phyloP scores from a whole-genome alignment of 2,888 invertebrate species.

The Tachina fera region DNA sequence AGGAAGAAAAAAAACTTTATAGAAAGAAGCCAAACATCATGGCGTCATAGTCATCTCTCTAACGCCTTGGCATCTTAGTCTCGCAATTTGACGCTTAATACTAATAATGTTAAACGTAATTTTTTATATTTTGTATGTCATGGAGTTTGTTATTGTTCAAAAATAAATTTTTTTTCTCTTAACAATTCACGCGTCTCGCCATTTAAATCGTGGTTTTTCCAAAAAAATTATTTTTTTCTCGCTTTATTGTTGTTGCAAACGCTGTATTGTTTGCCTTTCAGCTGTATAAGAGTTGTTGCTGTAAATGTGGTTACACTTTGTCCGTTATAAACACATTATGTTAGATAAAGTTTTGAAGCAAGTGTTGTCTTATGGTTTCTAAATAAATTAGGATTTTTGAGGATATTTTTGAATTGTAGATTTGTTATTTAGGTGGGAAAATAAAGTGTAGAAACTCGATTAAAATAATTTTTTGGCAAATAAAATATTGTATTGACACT shows the following conservation, averaged over 20 bases:
- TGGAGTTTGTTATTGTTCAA: slow-evolving; percentile 44
- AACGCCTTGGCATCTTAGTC: slow-evolving; percentile 25
- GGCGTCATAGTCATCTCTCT: slow-evolving; percentile 62
- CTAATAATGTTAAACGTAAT: slow-evolving; percentile 60
- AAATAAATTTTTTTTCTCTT: slow-evolving; percentile 35
- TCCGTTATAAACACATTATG: slow-evolving; percentile 68
- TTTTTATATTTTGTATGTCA: slow-evolving; percentile 29
- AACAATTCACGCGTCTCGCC: slow-evolving; percentile 72
- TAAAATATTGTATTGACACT: too few species aligned
- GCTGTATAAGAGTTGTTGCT: slow-evolving; percentile 22
- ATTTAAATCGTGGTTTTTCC: slow-evolving; percentile 68
- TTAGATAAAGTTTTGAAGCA: slow-evolving; percentile 55
- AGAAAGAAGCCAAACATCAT: slow-evolving; percentile 48
- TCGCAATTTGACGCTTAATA: slow-evolving; percentile 65
- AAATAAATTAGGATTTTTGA: neutral
- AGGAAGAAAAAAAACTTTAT: neutral
- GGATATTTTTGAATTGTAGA: neutral
- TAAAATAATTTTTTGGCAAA: too few species aligned
- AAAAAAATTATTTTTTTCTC: slow-evolving; percentile 15
- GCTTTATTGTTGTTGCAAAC: slow-evolving; percentile 23
- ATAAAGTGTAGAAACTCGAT: too few species aligned
- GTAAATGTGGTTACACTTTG: slow-evolving; percentile 50
- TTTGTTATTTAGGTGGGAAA: too few species aligned
- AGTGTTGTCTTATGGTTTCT: slow-evolving; percentile 20
- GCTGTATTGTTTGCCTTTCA: slow-evolving; percentile 34